phyloP scores from a whole-genome alignment of 2,113 vertebrate genomes.

The Phoenicopterus ruber region DNA sequence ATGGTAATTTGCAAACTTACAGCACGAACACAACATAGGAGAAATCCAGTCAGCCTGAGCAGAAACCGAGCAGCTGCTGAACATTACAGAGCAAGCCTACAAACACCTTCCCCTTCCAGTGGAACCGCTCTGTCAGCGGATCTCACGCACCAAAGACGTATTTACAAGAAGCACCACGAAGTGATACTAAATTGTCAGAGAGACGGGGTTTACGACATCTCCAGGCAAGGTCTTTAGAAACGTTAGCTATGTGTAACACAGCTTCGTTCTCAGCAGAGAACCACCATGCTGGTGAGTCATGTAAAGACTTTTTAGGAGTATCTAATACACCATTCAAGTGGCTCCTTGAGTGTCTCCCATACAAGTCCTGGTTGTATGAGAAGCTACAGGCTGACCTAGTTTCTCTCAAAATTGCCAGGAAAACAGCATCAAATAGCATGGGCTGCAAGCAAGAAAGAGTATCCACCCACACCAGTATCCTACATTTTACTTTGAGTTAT shows the following conservation, averaged over 20 bases:
- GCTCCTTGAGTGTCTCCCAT: background rate
- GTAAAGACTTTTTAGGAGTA: background rate
- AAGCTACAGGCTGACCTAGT: background rate
- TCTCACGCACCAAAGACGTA: fast-evolving
- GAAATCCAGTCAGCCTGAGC: background rate
- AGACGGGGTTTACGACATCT: fast-evolving
- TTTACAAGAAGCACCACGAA: background rate
- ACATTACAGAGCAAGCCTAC: background rate
- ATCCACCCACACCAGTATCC: background rate
- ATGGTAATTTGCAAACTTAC: background rate
- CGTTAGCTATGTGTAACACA: background rate
- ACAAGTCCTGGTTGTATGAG: background rate
- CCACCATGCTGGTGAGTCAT: background rate
- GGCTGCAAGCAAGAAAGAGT: background rate
- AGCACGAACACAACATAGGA: background rate
- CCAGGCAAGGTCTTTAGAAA: background rate
- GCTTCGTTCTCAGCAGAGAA: background rate
- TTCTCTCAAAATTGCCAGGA: background rate
- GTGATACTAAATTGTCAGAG: background rate
- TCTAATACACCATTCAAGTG: background rate
- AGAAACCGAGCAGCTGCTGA: background rate
- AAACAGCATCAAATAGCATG: background rate
- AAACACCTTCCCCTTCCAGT: background rate
- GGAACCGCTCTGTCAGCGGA: background rate
- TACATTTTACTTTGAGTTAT: background rate